Conservation (phyloP, 1,140 invertebrate genomes). For the Camponotus vicinus region DNA sequence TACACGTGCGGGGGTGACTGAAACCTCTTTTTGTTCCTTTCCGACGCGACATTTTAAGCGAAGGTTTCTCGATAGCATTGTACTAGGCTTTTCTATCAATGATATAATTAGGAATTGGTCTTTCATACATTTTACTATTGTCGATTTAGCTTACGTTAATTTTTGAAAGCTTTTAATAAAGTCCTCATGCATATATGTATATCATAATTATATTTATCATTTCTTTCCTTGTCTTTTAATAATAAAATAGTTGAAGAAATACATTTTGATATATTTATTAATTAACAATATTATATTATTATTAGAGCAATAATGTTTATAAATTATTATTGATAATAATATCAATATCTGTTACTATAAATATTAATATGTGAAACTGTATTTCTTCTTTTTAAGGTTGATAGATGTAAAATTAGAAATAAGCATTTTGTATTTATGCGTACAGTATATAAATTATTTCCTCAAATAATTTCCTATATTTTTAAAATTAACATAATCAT, state of each 20-base stretch:
- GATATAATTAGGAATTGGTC: conserved; percentile 26
- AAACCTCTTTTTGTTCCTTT: conserved; percentile 64
- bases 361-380: no score
- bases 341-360: background rate
- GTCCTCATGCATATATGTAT: background rate
- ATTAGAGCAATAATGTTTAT: no score
- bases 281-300: background rate
- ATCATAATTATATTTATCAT: background rate
- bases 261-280: background rate
- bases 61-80: conserved; percentile 60
- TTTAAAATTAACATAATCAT: background rate
- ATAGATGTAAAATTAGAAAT: no score
- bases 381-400: no score
- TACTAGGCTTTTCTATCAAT: background rate
- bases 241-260: background rate
- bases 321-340: background rate
- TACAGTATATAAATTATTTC: no score
- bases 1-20: conserved; percentile 41
- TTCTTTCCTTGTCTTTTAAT: no score
- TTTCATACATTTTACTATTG: no score
- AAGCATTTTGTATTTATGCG: no score
- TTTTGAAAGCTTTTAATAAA: no score
- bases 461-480: no score
- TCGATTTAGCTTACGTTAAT: no score
- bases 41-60: conserved; percentile 8